A percentile compares a stretch with the other conserved stretches of the same genome.
Evolutionary conservation across 2,113 vertebrate species (phyloP).

Genomic region (Pluvialis apricaria): DNA sequence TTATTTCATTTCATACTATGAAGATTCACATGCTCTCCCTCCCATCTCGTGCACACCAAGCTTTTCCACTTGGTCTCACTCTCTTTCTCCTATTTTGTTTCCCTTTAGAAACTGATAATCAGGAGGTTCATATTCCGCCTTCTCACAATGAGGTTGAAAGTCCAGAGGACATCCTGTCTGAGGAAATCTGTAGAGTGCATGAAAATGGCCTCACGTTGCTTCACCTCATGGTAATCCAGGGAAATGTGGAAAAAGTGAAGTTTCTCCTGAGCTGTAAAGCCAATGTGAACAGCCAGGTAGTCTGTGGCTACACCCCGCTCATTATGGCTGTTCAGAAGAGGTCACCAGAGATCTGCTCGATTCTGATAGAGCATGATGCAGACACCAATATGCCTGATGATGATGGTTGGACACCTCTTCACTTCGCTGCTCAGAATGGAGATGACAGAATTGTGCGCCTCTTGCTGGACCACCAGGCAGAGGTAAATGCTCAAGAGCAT

Average conservation of each 20-base stretch:
- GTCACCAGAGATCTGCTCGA: constrained; percentile 67
- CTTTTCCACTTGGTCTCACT: background rate
- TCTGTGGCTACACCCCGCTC: constrained; percentile 78
- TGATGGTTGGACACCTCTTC: constrained; percentile 80
- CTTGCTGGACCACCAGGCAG: constrained; percentile 78
- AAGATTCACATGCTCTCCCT: background rate
- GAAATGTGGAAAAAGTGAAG: constrained; percentile 69
- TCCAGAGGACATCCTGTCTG: background rate
- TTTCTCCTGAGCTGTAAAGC: constrained; percentile 75
- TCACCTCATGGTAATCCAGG: constrained; percentile 76
- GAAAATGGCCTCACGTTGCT: constrained; percentile 73
- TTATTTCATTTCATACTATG: rapidly evolving
- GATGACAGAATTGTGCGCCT: constrained; percentile 71
- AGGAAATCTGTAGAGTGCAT: constrained; percentile 51
- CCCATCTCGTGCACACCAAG: background rate
- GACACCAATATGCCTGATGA: constrained; percentile 65
- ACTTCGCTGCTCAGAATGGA: constrained; percentile 85
- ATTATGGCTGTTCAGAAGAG: constrained; percentile 75
- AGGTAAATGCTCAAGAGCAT: constrained; percentile 64
- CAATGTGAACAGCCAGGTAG: constrained; percentile 67
- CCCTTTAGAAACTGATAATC: background rate
- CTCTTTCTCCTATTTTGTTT: background rate
- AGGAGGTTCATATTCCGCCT: rapidly evolving
- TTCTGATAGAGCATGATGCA: constrained; percentile 71
- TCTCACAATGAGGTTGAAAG: background rate